Evolutionary conservation across 2,797 vertebrate genomes (phyloP).

Genomic region (Mormyrops boulengeri): DNA sequence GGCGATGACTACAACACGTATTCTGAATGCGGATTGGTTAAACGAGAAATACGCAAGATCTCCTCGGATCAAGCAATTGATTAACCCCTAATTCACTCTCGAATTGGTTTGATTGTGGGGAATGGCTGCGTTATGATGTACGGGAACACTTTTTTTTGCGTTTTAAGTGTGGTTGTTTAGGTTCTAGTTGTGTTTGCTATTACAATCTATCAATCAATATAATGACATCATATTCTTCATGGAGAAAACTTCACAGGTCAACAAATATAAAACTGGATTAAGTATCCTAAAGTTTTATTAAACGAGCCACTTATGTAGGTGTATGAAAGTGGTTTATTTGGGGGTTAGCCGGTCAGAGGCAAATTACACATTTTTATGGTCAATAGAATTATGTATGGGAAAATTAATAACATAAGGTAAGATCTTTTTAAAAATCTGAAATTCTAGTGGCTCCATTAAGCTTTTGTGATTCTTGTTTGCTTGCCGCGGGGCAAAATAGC

Average conservation of each 20-base stretch:
- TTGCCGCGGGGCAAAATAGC: background rate
- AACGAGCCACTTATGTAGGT: conserved; percentile 9
- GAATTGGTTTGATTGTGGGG: background rate
- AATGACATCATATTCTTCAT: background rate
- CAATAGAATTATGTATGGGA: background rate
- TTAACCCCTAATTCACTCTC: conserved; percentile 4
- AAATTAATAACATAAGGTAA: background rate
- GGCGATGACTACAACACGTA: background rate
- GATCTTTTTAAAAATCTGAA: background rate
- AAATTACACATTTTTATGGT: background rate
- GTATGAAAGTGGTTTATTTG: background rate
- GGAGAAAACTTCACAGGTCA: background rate
- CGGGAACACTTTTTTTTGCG: background rate
- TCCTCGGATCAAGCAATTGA: background rate
- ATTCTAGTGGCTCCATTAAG: background rate
- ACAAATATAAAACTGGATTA: background rate
- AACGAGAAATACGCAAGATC: background rate
- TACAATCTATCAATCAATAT: background rate
- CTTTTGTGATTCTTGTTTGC: background rate
- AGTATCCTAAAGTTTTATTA: conserved; percentile 16
- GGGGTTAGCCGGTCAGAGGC: background rate
- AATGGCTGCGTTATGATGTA: background rate
- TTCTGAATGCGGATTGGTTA: background rate
- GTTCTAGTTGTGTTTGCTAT: background rate
- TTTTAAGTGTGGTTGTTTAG: background rate